Evolutionary conservation across 2,797 vertebrate species (phyloP), one percentile per base, ranked within the genome.

Genomic region (Heterohyrax brucei): DNA sequence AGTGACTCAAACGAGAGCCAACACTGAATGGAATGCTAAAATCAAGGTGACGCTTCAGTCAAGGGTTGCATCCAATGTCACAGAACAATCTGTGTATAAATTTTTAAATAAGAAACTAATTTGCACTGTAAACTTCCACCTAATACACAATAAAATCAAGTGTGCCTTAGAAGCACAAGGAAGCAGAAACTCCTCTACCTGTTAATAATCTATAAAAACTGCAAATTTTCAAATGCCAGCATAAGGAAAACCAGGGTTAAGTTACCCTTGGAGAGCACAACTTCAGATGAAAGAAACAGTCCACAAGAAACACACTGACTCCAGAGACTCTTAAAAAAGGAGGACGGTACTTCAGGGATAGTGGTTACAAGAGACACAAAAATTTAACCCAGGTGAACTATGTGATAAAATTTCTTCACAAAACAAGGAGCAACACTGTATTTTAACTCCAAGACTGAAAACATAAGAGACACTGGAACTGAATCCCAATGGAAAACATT

Each of bases 1-100:
- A 24, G n/a, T 89, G 77, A 92, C 48, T 89, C 19, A 92, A 91
- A 87, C n/a, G 85, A 90, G 91, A 95, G 48, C 66, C 66, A 91
- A 73, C 46, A 80, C 1, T 89, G 44, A 92, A 66, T 70, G 44
- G 44, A 94, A 88, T 75, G 68, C 6, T 50, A 75, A 95, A 87
- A 88, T 70, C 66, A 83, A 76, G 44, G 75, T 13, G 10, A 16
- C 18, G 53, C 53, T 16, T 56, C 53, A 56, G 53, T 13, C 12
- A 13, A 16, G 12, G 53, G 18, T 56, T 16, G 53, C 53, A 56
- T 14, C 53, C 53, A 56, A 56, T 56, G 53, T 56, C 53, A 13
- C 53, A 56, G 18, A 56, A 56, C 53, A 56, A 56, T 56, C 12
- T 56, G 53, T 56, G 53, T 56, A 56, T 56, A 56, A 56, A 56